phyloP scores from a whole-genome alignment of 2,888 invertebrate species.

The Neoaliturus tenellus region DNA sequence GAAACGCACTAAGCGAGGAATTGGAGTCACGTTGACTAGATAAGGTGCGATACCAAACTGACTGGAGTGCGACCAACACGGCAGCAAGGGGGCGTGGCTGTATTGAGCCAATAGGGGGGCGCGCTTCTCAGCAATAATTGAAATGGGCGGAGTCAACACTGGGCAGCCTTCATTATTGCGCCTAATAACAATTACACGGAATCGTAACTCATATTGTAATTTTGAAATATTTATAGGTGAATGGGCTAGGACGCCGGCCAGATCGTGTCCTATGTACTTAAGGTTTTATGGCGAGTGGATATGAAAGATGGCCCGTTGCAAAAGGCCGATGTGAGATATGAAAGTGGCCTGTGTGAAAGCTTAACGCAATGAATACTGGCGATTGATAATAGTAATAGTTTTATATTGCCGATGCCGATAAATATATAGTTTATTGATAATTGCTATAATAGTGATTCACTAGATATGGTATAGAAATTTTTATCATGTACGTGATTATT shows the following conservation, averaged over 20 bases:
- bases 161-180: conserved; percentile 8
- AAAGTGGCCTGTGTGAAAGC: not conserved
- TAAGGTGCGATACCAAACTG: conserved; percentile 25
- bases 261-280: not conserved
- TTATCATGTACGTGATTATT: too few species aligned
- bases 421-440: too few species aligned
- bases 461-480: too few species aligned
- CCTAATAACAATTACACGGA: conserved; percentile 9
- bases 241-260: conserved; percentile 7
- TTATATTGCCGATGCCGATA: too few species aligned
- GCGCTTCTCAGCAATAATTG: conserved; percentile 3
- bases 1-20: conserved; percentile 1
- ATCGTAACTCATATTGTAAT: conserved; percentile 8
- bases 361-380: not conserved
- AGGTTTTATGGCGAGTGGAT: not conserved
- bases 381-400: not conserved
- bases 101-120: not conserved
- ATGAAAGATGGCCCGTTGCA: not conserved
- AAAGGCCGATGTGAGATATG: not conserved
- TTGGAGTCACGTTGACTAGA: not conserved
- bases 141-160: not conserved
- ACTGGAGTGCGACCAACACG: not conserved
- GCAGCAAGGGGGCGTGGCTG: not conserved
- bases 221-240: conserved; percentile 3
- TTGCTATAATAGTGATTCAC: too few species aligned